Base-by-base conservation (phyloP, 2,888 invertebrate genomes). In the Drosophila cognata region DNA sequence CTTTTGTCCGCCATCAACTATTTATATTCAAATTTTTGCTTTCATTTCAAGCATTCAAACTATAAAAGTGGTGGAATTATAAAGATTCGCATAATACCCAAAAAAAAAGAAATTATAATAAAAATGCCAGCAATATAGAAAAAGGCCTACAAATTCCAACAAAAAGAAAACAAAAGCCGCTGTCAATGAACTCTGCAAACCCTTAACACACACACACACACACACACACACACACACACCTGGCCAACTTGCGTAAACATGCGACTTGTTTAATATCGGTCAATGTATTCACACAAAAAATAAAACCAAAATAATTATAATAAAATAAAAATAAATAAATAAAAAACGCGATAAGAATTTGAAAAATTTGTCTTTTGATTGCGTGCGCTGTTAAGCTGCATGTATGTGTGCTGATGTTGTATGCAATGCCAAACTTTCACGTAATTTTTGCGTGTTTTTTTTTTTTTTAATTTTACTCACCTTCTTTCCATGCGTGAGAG, bases 351-450 rank as follows among this genome's bases (percentile, higher is more conserved):
- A 89, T 91, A 90, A 90, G 90, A 90, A 90, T 90, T 91, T 90
- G 73, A 91, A 90, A 79, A 86, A 77, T 77, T 69, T 78, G 78
- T 80, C 72, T 79, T 83, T 89, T 74, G 88, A 83, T 90, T 90
- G 91, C 82, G 81, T 80, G 81, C 63, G 59, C 38, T 60, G 50
- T 29, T 61, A 28, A 52, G 28, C 29, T 58, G 25, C 10, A n/a
- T 43, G 28, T 21, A 10, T 55, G 25, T 57, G 58, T 52, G 50
- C 21, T 51, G 18, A 43, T 82, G 67, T 75, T 73, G 72, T 75
- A 60, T 84, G 83, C 77, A 90, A 89, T 91, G 88, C 89, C 88
- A 88, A 89, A 89, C 89, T 89, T 89, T 89, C 89, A 90, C 89
- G 89, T 89, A 89, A 91, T 89, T 90, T 86, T 76, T 79, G 75